Percentiles rank a stretch among this genome's conserved stretches.
phyloP scores from a whole-genome alignment of 2,797 vertebrate species.

The Pangasius krempfi region DNA sequence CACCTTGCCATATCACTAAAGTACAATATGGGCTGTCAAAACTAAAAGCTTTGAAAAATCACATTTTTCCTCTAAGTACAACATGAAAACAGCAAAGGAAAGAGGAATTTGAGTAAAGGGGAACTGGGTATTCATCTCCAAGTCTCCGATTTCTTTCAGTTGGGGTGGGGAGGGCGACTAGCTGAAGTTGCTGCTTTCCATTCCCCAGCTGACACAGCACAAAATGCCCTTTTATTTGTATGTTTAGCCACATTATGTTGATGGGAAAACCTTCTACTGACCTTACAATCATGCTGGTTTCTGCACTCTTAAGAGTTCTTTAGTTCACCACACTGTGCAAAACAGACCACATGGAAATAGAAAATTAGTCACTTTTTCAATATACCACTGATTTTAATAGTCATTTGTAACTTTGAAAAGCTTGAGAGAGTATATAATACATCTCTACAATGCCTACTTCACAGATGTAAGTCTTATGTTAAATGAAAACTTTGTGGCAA shows the following conservation, averaged over 20 bases:
- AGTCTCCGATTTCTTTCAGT: constrained; percentile 42
- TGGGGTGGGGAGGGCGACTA: constrained; percentile 22
- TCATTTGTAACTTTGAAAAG: neutral
- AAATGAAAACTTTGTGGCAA: constrained; percentile 39
- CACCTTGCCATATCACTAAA: neutral
- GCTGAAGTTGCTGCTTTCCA: constrained; percentile 45
- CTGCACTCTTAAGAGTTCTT: constrained; percentile 1
- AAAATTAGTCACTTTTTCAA: neutral
- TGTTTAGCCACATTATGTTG: constrained; percentile 56
- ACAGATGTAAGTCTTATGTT: constrained; percentile 22
- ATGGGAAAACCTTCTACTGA: constrained; percentile 43
- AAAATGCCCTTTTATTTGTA: constrained; percentile 55
- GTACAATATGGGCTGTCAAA: constrained; percentile 34
- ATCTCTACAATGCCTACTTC: constrained; percentile 24
- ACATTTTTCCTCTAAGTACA: neutral
- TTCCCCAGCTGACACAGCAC: constrained; percentile 61
- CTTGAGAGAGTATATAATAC: neutral
- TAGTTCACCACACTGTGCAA: constrained; percentile 11
- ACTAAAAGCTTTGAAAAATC: constrained; percentile 21
- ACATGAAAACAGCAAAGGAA: constrained; percentile 27
- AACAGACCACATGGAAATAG: neutral
- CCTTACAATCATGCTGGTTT: constrained; percentile 43
- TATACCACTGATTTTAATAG: neutral
- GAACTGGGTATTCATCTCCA: constrained; percentile 42
- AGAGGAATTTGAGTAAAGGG: constrained; percentile 44